Conservation (phyloP, 2,797 vertebrate genomes). For the Gymnocypris eckloni region DNA sequence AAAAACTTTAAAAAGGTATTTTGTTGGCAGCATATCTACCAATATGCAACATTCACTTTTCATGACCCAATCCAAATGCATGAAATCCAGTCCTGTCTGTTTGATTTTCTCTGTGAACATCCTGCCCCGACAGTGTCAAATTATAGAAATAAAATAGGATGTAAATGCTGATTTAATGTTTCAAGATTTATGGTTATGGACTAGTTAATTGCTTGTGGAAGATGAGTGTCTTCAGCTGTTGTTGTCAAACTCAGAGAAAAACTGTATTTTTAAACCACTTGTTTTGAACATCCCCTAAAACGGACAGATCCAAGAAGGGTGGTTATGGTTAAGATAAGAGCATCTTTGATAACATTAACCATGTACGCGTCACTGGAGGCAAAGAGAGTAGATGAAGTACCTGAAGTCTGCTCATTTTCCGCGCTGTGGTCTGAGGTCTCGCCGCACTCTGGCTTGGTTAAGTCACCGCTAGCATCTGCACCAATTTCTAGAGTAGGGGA, state of each 20-base stretch:
- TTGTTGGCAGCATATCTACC: too few species aligned
- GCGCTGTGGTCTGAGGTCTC: conserved; percentile 62
- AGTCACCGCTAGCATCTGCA: conserved; percentile 53
- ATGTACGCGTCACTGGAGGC: neutral
- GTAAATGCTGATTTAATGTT: neutral
- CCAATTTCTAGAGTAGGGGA: conserved; percentile 56
- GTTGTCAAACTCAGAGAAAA: neutral
- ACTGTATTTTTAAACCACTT: neutral
- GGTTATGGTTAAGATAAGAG: conserved; percentile 1
- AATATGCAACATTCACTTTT: neutral
- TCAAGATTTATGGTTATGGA: neutral
- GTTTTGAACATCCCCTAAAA: conserved; percentile 11
- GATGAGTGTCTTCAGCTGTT: neutral
- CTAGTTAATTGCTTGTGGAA: conserved; percentile 5
- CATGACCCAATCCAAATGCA: neutral
- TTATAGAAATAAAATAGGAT: neutral
- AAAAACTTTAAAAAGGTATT: too few species aligned
- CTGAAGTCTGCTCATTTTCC: conserved; percentile 46
- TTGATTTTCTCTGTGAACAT: neutral
- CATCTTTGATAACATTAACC: neutral
- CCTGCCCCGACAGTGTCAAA: neutral
- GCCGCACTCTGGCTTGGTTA: conserved; percentile 47
- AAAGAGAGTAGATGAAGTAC: conserved; percentile 23
- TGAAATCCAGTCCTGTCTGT: neutral
- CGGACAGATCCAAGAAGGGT: neutral